These are phyloP conservation scores for Tanytarsus gracilentus DNA, from an alignment of 2,888 invertebrate genomes.

Conservation along the genomic window DNA sequence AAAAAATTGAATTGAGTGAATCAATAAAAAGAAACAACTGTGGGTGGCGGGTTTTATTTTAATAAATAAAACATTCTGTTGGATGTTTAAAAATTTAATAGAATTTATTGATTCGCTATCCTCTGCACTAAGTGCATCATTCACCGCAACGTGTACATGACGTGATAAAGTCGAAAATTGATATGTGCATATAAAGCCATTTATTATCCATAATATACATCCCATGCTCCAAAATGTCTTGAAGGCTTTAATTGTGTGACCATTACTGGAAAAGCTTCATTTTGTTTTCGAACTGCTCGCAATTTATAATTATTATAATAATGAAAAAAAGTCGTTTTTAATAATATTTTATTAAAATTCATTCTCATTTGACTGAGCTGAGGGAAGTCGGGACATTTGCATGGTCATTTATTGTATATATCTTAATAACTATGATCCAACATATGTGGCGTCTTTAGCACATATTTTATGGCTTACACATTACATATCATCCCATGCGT, in stretches of 20 bases:
- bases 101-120: too few relatives aligned
- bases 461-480: not conserved
- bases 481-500: not conserved
- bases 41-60: too few relatives aligned
- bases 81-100: too few relatives aligned
- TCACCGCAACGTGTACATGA: not conserved
- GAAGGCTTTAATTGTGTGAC: not conserved
- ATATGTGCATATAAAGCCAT: not conserved
- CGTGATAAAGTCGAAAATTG: constrained; percentile 1
- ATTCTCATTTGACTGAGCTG: not conserved
- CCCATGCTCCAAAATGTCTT: constrained; percentile 3
- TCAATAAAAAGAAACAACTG: constrained; percentile 8
- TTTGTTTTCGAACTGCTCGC: not conserved
- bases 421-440: constrained; percentile 15
- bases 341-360: not conserved
- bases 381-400: not conserved
- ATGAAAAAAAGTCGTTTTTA: not conserved
- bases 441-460: not conserved
- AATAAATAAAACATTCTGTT: too few relatives aligned
- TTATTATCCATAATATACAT: constrained; percentile 5
- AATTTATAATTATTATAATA: constrained; percentile 6
- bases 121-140: too few relatives aligned
- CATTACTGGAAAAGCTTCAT: too few relatives aligned
- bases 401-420: not conserved
- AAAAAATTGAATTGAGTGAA: not conserved